Base-by-base conservation (phyloP, 2,113 vertebrate genomes). In the Synchiropus splendidus region DNA sequence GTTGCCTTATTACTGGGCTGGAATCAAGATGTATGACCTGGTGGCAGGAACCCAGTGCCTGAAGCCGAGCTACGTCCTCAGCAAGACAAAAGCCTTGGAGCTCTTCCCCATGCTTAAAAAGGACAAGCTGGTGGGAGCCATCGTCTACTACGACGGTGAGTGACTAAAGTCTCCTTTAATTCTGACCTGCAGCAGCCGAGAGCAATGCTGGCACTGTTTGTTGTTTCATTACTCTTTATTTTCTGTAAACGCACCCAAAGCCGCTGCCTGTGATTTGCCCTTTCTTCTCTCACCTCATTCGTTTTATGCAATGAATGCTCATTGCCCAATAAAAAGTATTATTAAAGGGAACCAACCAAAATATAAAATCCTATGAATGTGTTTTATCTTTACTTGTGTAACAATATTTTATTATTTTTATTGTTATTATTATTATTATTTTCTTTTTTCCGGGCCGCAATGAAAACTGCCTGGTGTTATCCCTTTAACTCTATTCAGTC, bases 131-230 rank as follows among this genome's bases (percentile, higher is more conserved):
- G 92, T 97, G 0, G 94, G 90, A 51, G 95, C 94, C 27, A 96
- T 98, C 14, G 94, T 99, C 61, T 99, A 98, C 81, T 98, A 94
- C 0, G 94, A 99, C 0, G 95, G 95, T 99, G 81, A 6, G 89
- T 81, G 1, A 6, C 1, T n/a, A n/a, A n/a, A n/a, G n/a, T n/a
- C n/a, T n/a, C n/a, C n/a, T n/a, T n/a, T n/a, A n/a, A n/a, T n/a
- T n/a, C n/a, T n/a, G n/a, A n/a, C n/a, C n/a, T n/a, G n/a, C n/a
- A n/a, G n/a, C n/a, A n/a, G n/a, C n/a, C n/a, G n/a, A n/a, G n/a
- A n/a, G n/a, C n/a, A n/a, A n/a, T n/a, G 9, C 37, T 10, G 0
- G 10, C 36, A 13, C 11, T 2, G 6, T 37, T 17, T 44, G 40
- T 38, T 18, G 32, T 27, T 17, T 45, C 21, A 16, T 16, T 13